Conservation (phyloP, 2,797 vertebrate genomes). For the Sebastes miniatus region DNA sequence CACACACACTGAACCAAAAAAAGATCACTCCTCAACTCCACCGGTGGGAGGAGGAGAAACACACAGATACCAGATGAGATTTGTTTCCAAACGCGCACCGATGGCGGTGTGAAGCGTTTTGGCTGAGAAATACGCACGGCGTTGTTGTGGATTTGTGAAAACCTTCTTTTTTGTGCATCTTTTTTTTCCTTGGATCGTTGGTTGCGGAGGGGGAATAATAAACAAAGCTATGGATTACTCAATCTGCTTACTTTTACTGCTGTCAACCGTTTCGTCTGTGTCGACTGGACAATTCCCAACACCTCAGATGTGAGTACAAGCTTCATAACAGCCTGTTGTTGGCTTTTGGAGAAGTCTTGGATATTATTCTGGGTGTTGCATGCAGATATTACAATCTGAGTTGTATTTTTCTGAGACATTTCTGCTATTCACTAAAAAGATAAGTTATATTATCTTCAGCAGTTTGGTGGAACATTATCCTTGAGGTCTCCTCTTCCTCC, state of each 20-base stretch:
- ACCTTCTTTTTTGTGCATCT: not conserved
- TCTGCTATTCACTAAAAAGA: not conserved
- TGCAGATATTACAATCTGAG: not conserved
- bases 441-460: not conserved
- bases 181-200: conserved; percentile 11
- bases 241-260: conserved; percentile 66
- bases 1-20: conserved; percentile 21
- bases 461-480: not conserved
- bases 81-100: conserved; percentile 73
- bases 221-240: conserved; percentile 76
- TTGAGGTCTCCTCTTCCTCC: not conserved
- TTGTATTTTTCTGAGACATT: not conserved
- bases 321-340: conserved; percentile 58
- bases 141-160: conserved; percentile 50
- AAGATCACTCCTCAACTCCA: conserved; percentile 40
- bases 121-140: conserved; percentile 39
- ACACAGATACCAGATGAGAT: conserved; percentile 60
- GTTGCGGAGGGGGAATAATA: conserved; percentile 10
- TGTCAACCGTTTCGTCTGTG: conserved; percentile 64
- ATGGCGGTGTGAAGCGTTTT: conserved; percentile 71
- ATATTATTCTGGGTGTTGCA: not conserved
- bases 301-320: conserved; percentile 73
- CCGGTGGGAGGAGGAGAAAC: conserved; percentile 29
- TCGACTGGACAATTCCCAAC: conserved; percentile 74
- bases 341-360: conserved; percentile 37